Evolutionary conservation across 1,140 invertebrate species (phyloP), one percentile per base, ranked within the genome.

Genomic region (Physella acuta): DNA sequence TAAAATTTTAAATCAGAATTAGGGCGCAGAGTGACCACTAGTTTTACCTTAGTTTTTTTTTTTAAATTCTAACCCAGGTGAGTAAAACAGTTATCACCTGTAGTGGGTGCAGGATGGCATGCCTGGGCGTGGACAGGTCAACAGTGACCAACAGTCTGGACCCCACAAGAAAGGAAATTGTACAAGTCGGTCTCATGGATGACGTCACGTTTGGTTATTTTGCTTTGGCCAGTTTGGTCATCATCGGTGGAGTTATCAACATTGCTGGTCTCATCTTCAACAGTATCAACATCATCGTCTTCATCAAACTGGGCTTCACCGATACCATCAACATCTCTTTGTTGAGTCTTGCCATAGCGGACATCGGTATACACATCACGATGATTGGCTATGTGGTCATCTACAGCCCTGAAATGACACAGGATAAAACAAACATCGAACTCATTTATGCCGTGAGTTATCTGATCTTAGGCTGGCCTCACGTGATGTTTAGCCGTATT

Each of bases 291-390:
- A 67, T 67, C 55, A 34, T 61, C 31, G 33, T 71, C 11, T 67
- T 66, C 53, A 34, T 44, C 55, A 34, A 37, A 5, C 64, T 61
- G 11, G 63, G 63, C 0, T 33, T 67, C 39, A 52, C 31, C 14
- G 63, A 66, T 34, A 30, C 63, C 14, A 55, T 62, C 14, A 71
- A 71, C 49, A 58, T 71, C 17, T 67, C 63, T 5, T 59, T 67
- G 5, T 51, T 67, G 16, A 31, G 39, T 2, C 33, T 67, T 1
- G 0, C 55, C 51, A 55, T 72, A 17, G 51, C 62, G n/a, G 65
- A 64, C 37, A 26, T 39, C 3, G 60, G 59, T 2, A 24, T 53
- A 0, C 36, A 68, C 28, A 11, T 68, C 20, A 39, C 33, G 4
- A 26, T 56, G 31, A 39, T 68, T 3, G 51, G 53, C n/a, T 67